These are phyloP conservation scores for Scaeva pyrastri DNA, from an alignment of 2,888 invertebrate species.

Conservation along the genomic window DNA sequence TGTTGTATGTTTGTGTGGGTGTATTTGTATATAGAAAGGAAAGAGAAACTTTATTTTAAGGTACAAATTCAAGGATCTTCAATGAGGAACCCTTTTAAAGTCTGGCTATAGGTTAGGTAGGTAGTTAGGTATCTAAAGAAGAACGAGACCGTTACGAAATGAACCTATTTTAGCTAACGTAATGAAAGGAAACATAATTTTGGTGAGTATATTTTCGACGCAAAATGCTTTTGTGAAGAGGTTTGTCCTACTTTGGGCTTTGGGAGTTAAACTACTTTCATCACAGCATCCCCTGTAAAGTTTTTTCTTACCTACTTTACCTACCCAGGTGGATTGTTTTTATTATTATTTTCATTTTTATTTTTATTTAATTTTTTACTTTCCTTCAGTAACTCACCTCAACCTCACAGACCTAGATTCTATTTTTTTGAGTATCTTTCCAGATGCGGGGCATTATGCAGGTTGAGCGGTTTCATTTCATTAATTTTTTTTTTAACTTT, in stretches of 20 bases:
- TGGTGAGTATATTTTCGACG: constrained; percentile 28
- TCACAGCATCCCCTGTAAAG: not conserved
- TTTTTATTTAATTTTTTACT: not conserved
- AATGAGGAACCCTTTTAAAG: constrained; percentile 29
- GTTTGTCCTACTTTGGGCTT: constrained; percentile 48
- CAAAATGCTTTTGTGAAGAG: constrained; percentile 26
- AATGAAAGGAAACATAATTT: constrained; percentile 33
- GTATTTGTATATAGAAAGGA: too few species aligned
- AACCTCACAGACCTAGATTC: constrained; percentile 38
- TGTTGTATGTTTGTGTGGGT: too few species aligned
- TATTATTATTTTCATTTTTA: not conserved
- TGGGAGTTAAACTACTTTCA: constrained; percentile 7
- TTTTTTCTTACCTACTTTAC: not conserved
- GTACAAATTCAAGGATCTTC: constrained; percentile 23
- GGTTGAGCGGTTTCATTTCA: constrained; percentile 3
- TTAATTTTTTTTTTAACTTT: not conserved
- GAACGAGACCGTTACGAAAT: not conserved
- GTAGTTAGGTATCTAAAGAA: not conserved
- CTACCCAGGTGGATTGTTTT: too few species aligned
- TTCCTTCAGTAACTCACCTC: too few species aligned
- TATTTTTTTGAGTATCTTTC: constrained; percentile 11
- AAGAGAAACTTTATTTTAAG: constrained; percentile 13
- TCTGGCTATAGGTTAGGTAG: not conserved
- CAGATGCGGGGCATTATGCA: constrained; percentile 20
- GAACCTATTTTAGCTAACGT: constrained; percentile 31